Evolutionary conservation across 2,113 vertebrate genomes (phyloP), one percentile per base, ranked within the genome.

Genomic region (Cranoglanis bouderius): DNA sequence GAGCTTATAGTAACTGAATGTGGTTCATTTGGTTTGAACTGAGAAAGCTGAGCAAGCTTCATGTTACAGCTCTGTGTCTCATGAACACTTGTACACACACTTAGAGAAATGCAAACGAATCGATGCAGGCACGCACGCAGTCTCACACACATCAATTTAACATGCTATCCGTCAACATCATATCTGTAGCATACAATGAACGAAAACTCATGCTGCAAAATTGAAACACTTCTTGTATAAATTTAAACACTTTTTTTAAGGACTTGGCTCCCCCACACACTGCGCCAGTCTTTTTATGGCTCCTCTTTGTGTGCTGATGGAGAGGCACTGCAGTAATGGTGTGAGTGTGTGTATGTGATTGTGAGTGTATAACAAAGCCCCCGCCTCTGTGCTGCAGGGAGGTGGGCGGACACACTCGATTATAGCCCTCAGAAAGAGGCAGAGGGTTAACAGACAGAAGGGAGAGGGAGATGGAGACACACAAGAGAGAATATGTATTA

Each of bases 351-450:
- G 82, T 85, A 85, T 78, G 84, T 75, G 67, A 19, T 24, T 78
- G 84, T 81, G 88, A 81, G 55, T 88, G 88, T 92, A 90, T 93
- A 92, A 94, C 91, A 92, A 93, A 92, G 91, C 84, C 88, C 67
- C 88, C 53, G 84, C 85, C 89, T 91, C 91, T 92, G 90, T 94
- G 90, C 92, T 85, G 93, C 94, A 93, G 82, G 89, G 51, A 43
- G 59, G 94, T 95, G 93, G 95, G 95, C 59, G 94, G 95, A 95
- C 94, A 94, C 93, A 93, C 93, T 94, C 93, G 93, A 95, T 96
- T 95, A 94, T 92, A 95, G 94, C 90, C 93, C 94, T 94, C 91
- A 78, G 46, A 87, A 70, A 85, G 49, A 85, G 82, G 84, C 74
- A 40, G 49, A 83, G 55, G 82, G 85, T 80, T 65, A 88, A 61